Base-by-base conservation (phyloP, 2,797 vertebrate genomes). In the Simalia tracyae region DNA sequence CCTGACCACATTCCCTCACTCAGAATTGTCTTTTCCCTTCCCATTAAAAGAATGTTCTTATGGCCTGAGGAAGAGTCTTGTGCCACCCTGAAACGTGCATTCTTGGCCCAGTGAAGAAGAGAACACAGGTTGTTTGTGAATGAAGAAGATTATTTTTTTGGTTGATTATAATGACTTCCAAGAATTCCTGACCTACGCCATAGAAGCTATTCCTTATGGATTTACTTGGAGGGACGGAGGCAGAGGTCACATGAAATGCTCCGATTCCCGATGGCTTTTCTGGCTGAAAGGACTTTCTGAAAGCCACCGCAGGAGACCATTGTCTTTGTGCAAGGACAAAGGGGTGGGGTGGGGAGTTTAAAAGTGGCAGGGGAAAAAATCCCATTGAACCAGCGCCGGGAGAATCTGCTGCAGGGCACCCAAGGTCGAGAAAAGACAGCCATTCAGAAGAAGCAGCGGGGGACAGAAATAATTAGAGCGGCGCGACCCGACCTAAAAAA, bases 371-470 rank as follows among this genome's bases (percentile, higher is more conserved):
- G 50, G 36, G 46, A 92, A 85, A 31, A 42, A 76, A 4, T 76
- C 36, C 72, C 22, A 42, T 76, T 76, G 36, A 76, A 22, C 68
- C 17, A 36, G 7, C 42, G 31, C 93, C 93, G 92, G 91, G 94
- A 95, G 95, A 95, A 94, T 60, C 94, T 92, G 93, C 63, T 93
- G 88, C 54, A 0, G 91, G 94, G 93, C 95, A 96, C 94, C 94
- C 94, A 95, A 95, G 95, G 94, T 94, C 94, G n/a, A 86, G 22
- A 89, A 96, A 95, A 66, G 0, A 0, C 42, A 95, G 88, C 91
- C 95, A 95, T 97, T 96, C 95, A 96, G 96, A 94, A 95, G 96
- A 93, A 96, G 54, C 96, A 97, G 96, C 96, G 60, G 96, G 96
- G 94, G 95, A 97, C 94, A 92, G 94, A 96, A 95, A 95, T 97